These are phyloP conservation scores for Nautilus pompilius DNA, from an alignment of 1,140 invertebrate genomes.

Conservation along the genomic window DNA sequence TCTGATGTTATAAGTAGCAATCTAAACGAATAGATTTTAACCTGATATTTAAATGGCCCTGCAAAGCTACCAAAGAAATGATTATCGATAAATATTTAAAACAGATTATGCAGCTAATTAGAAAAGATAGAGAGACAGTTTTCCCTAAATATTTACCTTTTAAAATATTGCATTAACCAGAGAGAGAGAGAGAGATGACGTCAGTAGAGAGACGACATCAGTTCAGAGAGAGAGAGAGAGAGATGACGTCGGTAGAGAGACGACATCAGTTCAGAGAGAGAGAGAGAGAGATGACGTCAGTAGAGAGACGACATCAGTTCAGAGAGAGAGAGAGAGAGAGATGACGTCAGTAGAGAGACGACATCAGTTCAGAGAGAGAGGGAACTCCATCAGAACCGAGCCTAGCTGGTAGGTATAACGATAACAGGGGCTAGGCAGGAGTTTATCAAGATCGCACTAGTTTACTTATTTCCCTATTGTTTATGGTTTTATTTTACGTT, in stretches of 20 bases:
- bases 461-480: too few relatives aligned
- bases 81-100: background rate
- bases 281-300: background rate
- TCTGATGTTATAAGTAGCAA: too few relatives aligned
- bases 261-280: background rate
- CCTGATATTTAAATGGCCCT: background rate
- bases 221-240: background rate
- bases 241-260: background rate
- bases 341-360: background rate
- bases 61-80: background rate
- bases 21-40: background rate
- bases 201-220: background rate
- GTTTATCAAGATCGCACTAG: too few relatives aligned
- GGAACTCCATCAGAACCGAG: too few relatives aligned
- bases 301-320: background rate
- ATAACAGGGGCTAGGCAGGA: too few relatives aligned
- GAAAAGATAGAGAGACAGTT: background rate
- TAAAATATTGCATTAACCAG: background rate
- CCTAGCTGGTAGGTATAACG: too few relatives aligned
- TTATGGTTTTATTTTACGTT: too few relatives aligned
- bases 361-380: background rate
- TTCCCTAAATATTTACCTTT: background rate
- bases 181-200: background rate
- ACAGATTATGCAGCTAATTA: background rate
- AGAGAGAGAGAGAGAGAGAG: background rate